A percentile compares a stretch with the other conserved stretches of the same genome.
Conservation (phyloP, 2,113 vertebrate genomes). For the Anarrhichthys ocellatus region DNA sequence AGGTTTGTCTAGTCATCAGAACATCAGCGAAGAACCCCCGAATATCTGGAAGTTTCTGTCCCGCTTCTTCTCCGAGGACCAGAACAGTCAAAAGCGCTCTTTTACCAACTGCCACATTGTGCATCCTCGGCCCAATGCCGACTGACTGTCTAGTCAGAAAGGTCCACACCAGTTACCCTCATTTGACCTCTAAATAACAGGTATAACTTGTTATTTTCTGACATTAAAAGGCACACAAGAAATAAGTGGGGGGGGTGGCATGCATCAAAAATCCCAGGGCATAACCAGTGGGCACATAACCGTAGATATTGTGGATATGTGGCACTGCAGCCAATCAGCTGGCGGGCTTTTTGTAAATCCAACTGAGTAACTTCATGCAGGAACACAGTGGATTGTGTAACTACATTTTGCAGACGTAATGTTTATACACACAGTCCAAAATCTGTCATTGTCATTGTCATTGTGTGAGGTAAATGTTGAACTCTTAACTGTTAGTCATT, state of each 20-base stretch:
- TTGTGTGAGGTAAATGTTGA: background rate
- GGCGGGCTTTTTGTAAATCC: background rate
- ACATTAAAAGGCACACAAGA: background rate
- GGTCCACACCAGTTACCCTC: background rate
- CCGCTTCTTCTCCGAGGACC: slow-evolving; percentile 1
- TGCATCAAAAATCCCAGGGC: too few species aligned
- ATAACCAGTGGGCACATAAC: background rate
- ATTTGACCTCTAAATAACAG: too few species aligned
- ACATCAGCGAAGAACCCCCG: background rate
- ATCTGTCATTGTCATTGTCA: background rate
- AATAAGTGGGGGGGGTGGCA: background rate
- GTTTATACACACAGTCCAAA: background rate
- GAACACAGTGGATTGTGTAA: background rate
- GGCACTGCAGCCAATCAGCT: too few species aligned
- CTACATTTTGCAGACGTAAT: background rate
- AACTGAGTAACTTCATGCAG: background rate
- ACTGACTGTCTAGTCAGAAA: background rate
- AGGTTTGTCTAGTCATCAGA: background rate
- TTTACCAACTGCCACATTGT: background rate
- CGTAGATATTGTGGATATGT: background rate
- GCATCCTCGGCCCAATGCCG: background rate
- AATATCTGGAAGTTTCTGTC: background rate
- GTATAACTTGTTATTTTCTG: background rate
- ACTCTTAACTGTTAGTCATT: background rate
- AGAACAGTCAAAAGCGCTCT: slow-evolving; percentile 16